Percentiles rank a stretch among this genome's conserved stretches.
Evolutionary conservation across 2,113 vertebrate genomes (phyloP).

Genomic region (Rynchops niger): DNA sequence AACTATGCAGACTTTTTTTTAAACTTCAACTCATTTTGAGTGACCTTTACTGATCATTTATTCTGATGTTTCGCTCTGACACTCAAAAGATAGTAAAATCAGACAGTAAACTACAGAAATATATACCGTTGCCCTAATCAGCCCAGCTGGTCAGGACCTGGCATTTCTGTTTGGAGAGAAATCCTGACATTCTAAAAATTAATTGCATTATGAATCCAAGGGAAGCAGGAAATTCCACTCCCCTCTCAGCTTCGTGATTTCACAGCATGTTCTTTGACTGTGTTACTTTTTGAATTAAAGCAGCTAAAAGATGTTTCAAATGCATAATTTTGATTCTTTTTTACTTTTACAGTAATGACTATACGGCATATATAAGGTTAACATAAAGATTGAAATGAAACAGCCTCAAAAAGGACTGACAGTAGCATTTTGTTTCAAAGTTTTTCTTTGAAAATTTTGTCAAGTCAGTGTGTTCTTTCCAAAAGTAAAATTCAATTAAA

Average conservation of each 20-base stretch:
- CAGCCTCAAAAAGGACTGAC: background rate
- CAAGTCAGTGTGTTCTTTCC: background rate
- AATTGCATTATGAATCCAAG: background rate
- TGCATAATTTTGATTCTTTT: background rate
- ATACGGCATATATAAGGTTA: background rate
- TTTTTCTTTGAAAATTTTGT: background rate
- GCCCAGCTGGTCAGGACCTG: background rate
- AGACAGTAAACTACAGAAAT: background rate
- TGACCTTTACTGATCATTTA: slow-evolving; percentile 17
- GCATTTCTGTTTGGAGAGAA: slow-evolving; percentile 7
- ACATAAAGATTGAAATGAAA: background rate
- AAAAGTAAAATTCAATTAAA: background rate
- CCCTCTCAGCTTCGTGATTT: background rate
- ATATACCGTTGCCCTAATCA: background rate
- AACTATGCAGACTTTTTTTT: background rate
- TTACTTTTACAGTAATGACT: background rate
- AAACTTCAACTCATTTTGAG: background rate
- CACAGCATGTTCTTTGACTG: background rate
- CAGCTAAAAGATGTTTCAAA: background rate
- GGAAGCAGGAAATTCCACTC: background rate
- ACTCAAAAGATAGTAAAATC: background rate
- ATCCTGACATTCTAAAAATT: slow-evolving; percentile 2
- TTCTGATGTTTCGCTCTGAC: background rate
- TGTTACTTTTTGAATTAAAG: background rate
- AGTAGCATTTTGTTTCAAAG: background rate